These are phyloP conservation scores for Drosophila subsilvestris DNA, from an alignment of 2,888 invertebrate species.

Conservation along the genomic window DNA sequence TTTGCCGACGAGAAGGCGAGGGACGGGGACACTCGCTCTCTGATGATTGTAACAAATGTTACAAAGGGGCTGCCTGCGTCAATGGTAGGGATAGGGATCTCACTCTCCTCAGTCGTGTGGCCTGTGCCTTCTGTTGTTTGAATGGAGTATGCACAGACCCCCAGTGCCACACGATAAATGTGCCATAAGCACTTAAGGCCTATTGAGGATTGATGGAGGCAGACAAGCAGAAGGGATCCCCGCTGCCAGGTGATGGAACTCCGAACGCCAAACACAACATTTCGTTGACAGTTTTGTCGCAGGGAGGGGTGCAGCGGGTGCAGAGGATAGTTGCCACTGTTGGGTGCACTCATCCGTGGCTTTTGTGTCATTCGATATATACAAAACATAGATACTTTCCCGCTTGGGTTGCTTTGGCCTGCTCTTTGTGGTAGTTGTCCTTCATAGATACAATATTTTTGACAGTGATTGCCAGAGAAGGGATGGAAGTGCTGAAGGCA, in stretches of 20 bases:
- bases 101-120: conserved; percentile 4
- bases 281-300: conserved; percentile 42
- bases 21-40: neutral
- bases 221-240: conserved; percentile 14
- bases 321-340: conserved; percentile 9
- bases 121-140: conserved; percentile 12
- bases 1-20: neutral
- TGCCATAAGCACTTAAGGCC: conserved; percentile 57
- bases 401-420: conserved; percentile 57
- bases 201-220: conserved; percentile 42
- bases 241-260: conserved; percentile 31
- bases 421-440: conserved; percentile 45
- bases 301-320: neutral
- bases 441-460: conserved; percentile 48
- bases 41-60: conserved; percentile 59
- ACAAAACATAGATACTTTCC: conserved; percentile 57
- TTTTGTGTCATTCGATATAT: conserved; percentile 42
- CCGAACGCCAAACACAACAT: conserved; percentile 10
- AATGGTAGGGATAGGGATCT: conserved; percentile 11
- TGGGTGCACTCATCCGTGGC: conserved; percentile 56
- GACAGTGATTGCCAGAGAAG: conserved; percentile 45
- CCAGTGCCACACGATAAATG: conserved; percentile 25
- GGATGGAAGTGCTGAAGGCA: conserved; percentile 1
- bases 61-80: conserved; percentile 31
- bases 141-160: conserved; percentile 39